Evolutionary conservation across 2,797 vertebrate species (phyloP).

Genomic region (Lagorchestes hirsutus): DNA sequence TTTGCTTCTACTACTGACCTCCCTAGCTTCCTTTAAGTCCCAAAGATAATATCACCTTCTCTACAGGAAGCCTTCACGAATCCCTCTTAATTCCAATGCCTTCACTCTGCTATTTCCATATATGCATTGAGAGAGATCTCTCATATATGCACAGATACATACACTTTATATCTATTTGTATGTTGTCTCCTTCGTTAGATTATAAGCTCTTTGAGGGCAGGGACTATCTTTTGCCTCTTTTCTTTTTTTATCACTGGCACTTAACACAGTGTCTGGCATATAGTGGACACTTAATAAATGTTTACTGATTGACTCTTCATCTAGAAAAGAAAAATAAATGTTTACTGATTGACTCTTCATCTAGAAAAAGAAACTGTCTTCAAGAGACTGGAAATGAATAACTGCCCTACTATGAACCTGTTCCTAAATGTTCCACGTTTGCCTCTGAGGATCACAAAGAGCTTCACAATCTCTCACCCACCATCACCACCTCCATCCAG

Average conservation of each 20-base stretch:
- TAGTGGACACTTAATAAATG: not conserved
- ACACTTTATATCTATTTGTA: not conserved
- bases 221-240: not conserved
- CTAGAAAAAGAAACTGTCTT: not conserved
- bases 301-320: not conserved
- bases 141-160: too few species aligned
- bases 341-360: not conserved
- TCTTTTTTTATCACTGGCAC: not conserved
- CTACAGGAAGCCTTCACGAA: not conserved
- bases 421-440: fast-evolving
- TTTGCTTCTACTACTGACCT: not conserved
- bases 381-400: not conserved
- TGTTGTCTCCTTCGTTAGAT: not conserved
- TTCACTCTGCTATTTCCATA: not conserved
- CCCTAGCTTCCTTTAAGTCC: not conserved
- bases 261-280: not conserved
- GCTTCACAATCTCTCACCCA: not conserved
- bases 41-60: not conserved
- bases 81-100: not conserved
- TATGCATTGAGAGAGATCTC: not conserved
- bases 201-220: not conserved
- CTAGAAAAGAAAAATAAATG: not conserved
- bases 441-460: not conserved
- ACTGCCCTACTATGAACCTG: not conserved
- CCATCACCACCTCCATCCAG: not conserved